Percentiles rank a stretch among this genome's conserved stretches.
Evolutionary conservation across 1,140 invertebrate genomes (phyloP).

Genomic region (Drosophila teissieri): DNA sequence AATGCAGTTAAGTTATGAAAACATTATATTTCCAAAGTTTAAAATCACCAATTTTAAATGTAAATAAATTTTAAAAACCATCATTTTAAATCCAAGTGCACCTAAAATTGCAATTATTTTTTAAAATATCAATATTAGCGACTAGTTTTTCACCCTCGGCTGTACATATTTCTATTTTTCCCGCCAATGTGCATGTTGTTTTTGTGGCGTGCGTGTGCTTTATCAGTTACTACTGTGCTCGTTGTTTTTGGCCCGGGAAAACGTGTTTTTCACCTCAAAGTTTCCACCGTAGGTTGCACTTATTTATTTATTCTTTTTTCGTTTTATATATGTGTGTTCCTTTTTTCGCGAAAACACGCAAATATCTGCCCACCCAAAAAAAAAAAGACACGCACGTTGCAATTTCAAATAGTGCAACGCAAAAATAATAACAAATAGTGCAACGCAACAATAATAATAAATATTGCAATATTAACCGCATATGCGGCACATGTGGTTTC

Average conservation of each 20-base stretch:
- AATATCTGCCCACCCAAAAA: conserved; percentile 11
- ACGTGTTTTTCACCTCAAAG: conserved; percentile 64
- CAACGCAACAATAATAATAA: conserved; percentile 3
- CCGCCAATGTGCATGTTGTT: conserved; percentile 25
- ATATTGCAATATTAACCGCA: conserved; percentile 40
- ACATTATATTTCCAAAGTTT: too few relatives aligned
- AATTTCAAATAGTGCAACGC: conserved; percentile 7
- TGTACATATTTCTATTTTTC: conserved; percentile 5
- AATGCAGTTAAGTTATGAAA: too few relatives aligned
- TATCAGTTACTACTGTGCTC: conserved; percentile 30
- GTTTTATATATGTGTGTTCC: neutral
- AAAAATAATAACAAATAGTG: conserved; percentile 6
- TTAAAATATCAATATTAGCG: too few relatives aligned
- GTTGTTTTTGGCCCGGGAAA: conserved; percentile 53
- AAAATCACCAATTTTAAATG: too few relatives aligned
- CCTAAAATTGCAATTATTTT: neutral
- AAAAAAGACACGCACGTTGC: conserved; percentile 19
- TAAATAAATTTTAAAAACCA: too few relatives aligned
- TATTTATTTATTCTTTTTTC: conserved; percentile 20
- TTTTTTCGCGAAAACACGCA: conserved; percentile 15
- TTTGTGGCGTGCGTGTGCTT: conserved; percentile 41
- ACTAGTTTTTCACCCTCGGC: neutral
- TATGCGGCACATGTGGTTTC: conserved; percentile 51
- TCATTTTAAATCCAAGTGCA: too few relatives aligned
- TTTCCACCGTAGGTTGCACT: conserved; percentile 57